A percentile compares a stretch with the other conserved stretches of the same genome.
These are phyloP conservation scores for Agrotis puta DNA, from an alignment of 2,888 invertebrate species.

Conservation along the genomic window DNA sequence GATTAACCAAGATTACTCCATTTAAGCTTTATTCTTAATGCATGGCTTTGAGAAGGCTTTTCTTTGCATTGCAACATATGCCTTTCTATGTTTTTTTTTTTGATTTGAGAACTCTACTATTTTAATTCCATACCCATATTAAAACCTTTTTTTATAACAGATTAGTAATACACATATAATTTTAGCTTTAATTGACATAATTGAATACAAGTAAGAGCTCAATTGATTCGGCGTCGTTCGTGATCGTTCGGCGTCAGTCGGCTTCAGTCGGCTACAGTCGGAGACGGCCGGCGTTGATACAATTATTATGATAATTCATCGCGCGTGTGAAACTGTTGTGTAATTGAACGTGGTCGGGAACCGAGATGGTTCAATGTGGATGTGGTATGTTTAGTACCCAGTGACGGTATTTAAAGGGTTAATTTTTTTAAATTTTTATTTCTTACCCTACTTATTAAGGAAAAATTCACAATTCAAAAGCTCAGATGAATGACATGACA, in stretches of 20 bases:
- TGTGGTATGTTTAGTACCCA: slow-evolving; percentile 48
- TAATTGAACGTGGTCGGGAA: slow-evolving; percentile 57
- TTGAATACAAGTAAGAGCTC: slow-evolving; percentile 59
- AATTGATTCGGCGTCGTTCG: slow-evolving; percentile 62
- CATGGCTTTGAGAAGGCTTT: too few relatives aligned
- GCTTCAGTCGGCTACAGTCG: slow-evolving; percentile 56
- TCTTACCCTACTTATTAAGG: too few relatives aligned
- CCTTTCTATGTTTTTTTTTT: too few relatives aligned
- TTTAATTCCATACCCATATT: too few relatives aligned
- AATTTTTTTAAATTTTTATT: background rate
- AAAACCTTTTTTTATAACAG: background rate
- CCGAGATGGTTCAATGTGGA: slow-evolving; percentile 22
- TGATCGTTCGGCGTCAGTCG: slow-evolving; percentile 56
- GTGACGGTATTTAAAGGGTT: background rate
- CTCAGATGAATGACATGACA: too few relatives aligned
- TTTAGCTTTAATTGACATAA: slow-evolving; percentile 31
- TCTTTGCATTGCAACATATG: too few relatives aligned
- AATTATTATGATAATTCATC: slow-evolving; percentile 76
- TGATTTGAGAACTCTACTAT: too few relatives aligned
- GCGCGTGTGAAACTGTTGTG: slow-evolving; percentile 65
- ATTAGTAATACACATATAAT: slow-evolving; percentile 24
- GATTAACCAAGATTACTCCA: too few relatives aligned
- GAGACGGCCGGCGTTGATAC: slow-evolving; percentile 65
- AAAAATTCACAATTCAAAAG: too few relatives aligned
- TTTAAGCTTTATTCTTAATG: too few relatives aligned